Percentiles rank a stretch among this genome's conserved stretches.
Conservation (phyloP, 2,888 invertebrate genomes). For the Gortyna flavago region DNA sequence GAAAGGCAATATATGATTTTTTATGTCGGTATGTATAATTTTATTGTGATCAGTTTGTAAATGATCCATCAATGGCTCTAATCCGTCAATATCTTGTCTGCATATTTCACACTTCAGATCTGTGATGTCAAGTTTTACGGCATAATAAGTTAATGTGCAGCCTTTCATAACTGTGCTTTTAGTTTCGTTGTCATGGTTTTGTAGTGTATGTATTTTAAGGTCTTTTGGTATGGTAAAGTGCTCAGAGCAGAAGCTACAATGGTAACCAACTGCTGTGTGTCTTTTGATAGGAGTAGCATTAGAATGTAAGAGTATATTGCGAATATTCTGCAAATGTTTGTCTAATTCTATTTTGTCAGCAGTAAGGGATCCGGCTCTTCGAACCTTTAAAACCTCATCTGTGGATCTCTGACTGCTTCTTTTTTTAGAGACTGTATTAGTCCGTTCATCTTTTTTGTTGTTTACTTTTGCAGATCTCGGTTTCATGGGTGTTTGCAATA, state of each 20-base stretch:
- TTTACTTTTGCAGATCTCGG: not conserved
- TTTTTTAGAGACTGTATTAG: conserved; percentile 24
- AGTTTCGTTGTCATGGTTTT: conserved; percentile 66
- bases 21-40: conserved; percentile 53
- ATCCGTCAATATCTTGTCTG: conserved; percentile 30
- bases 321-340: conserved; percentile 69
- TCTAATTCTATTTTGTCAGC: conserved; percentile 40
- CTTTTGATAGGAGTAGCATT: conserved; percentile 80
- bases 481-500: conserved; percentile 1
- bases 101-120: conserved; percentile 55
- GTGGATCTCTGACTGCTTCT: not conserved
- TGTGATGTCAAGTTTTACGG: conserved; percentile 63
- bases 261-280: conserved; percentile 73
- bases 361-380: not conserved
- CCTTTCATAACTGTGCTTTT: conserved; percentile 71
- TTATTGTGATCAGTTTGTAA: conserved; percentile 43
- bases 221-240: conserved; percentile 69
- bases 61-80: conserved; percentile 46
- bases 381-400: conserved; percentile 9
- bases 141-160: conserved; percentile 53
- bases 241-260: conserved; percentile 75
- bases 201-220: conserved; percentile 75
- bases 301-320: conserved; percentile 71
- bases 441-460: no score
- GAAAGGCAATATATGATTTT: conserved; percentile 63